These are phyloP conservation scores for Neotoma lepida DNA, from an alignment of 2,113 vertebrate species.

Conservation along the genomic window DNA sequence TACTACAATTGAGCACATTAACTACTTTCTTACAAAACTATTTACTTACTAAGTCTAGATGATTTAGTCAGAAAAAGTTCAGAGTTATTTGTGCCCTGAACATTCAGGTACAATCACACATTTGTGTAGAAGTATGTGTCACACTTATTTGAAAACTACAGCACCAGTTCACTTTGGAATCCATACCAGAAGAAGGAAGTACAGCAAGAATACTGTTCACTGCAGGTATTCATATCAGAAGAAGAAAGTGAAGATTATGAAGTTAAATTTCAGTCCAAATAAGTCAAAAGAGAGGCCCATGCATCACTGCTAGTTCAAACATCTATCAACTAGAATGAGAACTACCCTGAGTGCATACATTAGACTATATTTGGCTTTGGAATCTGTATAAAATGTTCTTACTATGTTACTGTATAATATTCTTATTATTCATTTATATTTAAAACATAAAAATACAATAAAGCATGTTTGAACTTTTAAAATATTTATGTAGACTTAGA, in stretches of 20 bases:
- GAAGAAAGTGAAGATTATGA: neutral
- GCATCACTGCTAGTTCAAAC: neutral
- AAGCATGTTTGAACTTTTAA: neutral
- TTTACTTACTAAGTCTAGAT: neutral
- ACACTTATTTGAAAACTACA: neutral
- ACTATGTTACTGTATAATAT: neutral
- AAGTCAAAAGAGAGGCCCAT: neutral
- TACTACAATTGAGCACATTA: neutral
- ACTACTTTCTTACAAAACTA: neutral
- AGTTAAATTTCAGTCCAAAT: neutral
- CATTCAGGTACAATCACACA: neutral
- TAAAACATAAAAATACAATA: neutral
- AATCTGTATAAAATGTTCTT: neutral
- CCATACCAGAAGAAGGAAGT: neutral
- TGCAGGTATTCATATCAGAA: neutral
- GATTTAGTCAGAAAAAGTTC: neutral
- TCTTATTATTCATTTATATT: neutral
- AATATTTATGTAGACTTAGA: neutral
- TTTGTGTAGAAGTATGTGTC: neutral
- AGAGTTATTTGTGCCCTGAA: constrained; percentile 7
- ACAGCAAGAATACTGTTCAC: neutral
- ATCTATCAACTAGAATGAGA: neutral
- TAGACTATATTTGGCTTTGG: neutral
- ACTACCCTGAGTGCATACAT: neutral
- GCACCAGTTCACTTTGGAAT: neutral